Evolutionary conservation across 2,888 invertebrate species (phyloP), one percentile per base, ranked within the genome.

Genomic region (Didymodactylos carnosus): DNA sequence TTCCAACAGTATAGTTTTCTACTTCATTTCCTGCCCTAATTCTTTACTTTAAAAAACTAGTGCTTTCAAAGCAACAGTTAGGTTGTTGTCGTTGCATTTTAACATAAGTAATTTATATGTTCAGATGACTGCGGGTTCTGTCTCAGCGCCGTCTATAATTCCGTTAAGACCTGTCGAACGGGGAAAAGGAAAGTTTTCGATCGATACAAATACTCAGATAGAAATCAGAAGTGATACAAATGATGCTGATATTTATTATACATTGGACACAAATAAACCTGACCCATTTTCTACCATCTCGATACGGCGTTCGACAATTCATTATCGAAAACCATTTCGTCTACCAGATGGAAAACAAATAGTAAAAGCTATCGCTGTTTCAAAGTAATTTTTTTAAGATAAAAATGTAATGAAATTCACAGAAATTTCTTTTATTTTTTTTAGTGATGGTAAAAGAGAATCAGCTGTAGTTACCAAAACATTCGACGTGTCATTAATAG

Each of bases 231-330:
- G 79, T 81, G 83, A 82, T 53, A 80, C 80, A n/a, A 76, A 78
- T 70, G 80, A 80, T 72, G 80, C 79, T 5, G 78, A 78, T 41
- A 82, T 84, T 39, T 81, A 80, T 77, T 84, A 82, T 80, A 83
- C 84, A 46, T 79, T 82, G 35, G 82, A 84, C 80, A 83, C 83
- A 16, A 78, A 79, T 19, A 83, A 81, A 73, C 84, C 84, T 27
- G 81, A 83, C 23, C 82, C 83, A 4, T 83, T 82, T 77, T 79
- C 81, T 39, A 75, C 75, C 11, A 77, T 77, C 70, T 79, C 81
- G 51, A 78, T 76, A 10, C 81, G 80, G 13, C 80, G 79, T 75
- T 79, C 78, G 71, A 83, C 83, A 0, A 78, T 80, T 76, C 79
- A 80, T 72, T 84, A 83, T 77, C 78, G 77, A 71, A 80, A 80